These are phyloP conservation scores for Amiota mariae DNA, from an alignment of 2,888 invertebrate species.

Conservation along the genomic window DNA sequence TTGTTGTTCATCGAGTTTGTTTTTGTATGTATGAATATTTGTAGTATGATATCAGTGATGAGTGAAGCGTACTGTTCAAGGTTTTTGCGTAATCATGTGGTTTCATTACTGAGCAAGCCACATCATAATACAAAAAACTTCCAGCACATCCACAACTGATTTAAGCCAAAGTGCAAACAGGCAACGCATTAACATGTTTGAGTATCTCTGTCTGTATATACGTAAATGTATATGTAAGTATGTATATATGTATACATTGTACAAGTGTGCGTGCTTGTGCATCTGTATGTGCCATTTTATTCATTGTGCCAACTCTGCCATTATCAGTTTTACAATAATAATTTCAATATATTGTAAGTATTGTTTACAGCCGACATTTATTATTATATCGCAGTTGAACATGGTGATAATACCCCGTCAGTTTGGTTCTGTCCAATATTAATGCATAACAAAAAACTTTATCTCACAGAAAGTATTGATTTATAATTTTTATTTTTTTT, in stretches of 20 bases:
- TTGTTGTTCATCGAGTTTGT: neutral
- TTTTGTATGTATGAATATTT: slow-evolving; percentile 5
- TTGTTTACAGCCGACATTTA: neutral
- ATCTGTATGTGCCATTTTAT: slow-evolving; percentile 45
- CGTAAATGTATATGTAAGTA: slow-evolving; percentile 8
- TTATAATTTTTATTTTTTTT: no score
- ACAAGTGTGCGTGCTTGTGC: slow-evolving; percentile 19
- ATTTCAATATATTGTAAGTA: slow-evolving; percentile 14
- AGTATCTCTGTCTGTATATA: slow-evolving; percentile 10
- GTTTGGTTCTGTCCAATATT: no score
- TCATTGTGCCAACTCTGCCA: slow-evolving; percentile 60
- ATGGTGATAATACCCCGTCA: no score
- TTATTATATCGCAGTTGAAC: no score
- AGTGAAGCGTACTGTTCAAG: slow-evolving; percentile 28
- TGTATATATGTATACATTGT: neutral
- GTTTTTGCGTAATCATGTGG: slow-evolving; percentile 9
- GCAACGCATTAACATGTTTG: slow-evolving; percentile 35
- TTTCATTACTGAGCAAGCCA: slow-evolving; percentile 3
- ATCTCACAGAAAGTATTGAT: no score
- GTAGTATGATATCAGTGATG: slow-evolving; percentile 32
- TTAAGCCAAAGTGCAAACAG: slow-evolving; percentile 53
- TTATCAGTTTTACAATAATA: slow-evolving; percentile 52
- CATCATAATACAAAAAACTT: slow-evolving; percentile 34
- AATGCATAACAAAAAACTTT: no score
- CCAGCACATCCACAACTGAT: slow-evolving; percentile 52